Evolutionary conservation across 2,888 invertebrate genomes (phyloP), one percentile per base, ranked within the genome.

Genomic region (Laspeyria flexula): DNA sequence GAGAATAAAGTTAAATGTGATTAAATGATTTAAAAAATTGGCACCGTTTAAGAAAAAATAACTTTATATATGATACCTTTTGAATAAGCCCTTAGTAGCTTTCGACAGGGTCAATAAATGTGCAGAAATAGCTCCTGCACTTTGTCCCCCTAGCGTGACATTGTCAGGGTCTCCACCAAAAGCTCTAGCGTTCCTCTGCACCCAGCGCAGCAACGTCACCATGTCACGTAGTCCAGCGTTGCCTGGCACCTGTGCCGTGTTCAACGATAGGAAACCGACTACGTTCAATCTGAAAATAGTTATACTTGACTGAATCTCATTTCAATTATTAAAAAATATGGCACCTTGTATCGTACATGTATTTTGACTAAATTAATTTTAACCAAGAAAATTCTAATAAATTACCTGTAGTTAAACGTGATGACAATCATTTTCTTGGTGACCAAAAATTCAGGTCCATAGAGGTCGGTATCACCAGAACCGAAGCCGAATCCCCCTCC

Each of bases 341-440:
- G n/a, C n/a, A n/a, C n/a, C n/a, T n/a, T n/a, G n/a, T n/a, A n/a
- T n/a, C n/a, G n/a, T n/a, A n/a, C n/a, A n/a, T n/a, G n/a, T n/a
- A n/a, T n/a, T n/a, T n/a, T n/a, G n/a, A n/a, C n/a, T n/a, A n/a
- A n/a, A n/a, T n/a, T n/a, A n/a, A n/a, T n/a, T n/a, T n/a, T n/a
- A 42, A 12, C 7, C 11, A 33, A 23, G n/a, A 3, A n/a, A n/a
- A n/a, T n/a, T n/a, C n/a, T n/a, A n/a, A n/a, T n/a, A n/a, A n/a
- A n/a, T 62, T 71, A 89, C 91, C 90, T 87, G 70, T 91, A 92
- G 55, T 91, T 92, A 48, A 92, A 92, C 0, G 91, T 92, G 57
- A 92, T 80, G 49, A 92, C 88, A 37, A 92, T 80, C 13, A 90
- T 75, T 0, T 81, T 81, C 50, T 79, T 81, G 54, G 57, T 66